Evolutionary conservation across 2,797 vertebrate genomes (phyloP).

Genomic region (Mormyrops boulengeri): DNA sequence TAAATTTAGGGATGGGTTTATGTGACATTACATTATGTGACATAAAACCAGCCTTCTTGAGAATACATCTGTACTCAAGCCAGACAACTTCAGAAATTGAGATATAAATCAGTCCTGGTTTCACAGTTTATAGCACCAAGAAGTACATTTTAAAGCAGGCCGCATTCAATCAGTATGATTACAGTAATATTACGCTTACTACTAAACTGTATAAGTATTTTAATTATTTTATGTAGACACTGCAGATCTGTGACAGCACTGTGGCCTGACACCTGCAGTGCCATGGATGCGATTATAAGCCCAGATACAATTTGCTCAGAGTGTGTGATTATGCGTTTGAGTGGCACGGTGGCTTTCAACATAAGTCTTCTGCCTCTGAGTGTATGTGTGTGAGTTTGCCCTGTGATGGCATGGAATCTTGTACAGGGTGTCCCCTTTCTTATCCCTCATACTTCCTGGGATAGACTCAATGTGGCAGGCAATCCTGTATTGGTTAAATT

Average conservation of each 20-base stretch:
- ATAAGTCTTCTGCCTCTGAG: not conserved
- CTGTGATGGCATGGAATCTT: not conserved
- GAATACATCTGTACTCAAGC: not conserved
- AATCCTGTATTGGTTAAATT: not conserved
- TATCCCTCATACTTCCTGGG: not conserved
- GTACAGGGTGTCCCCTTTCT: not conserved
- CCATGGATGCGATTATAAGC: not conserved
- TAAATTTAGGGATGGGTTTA: not conserved
- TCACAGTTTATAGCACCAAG: not conserved
- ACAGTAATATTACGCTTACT: not conserved
- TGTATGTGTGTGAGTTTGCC: no score
- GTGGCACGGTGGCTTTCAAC: not conserved
- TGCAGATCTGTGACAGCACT: not conserved
- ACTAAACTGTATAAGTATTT: not conserved
- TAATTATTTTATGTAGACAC: not conserved
- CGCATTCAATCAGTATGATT: not conserved
- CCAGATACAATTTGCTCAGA: not conserved
- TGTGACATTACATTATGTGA: not conserved
- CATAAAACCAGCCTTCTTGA: not conserved
- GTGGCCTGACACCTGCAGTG: not conserved
- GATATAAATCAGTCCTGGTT: not conserved
- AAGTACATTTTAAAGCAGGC: not conserved
- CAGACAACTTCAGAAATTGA: not conserved
- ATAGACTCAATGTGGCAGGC: not conserved
- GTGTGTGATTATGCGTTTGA: not conserved